Conservation (phyloP, 2,888 invertebrate genomes). For the Labia minor region DNA sequence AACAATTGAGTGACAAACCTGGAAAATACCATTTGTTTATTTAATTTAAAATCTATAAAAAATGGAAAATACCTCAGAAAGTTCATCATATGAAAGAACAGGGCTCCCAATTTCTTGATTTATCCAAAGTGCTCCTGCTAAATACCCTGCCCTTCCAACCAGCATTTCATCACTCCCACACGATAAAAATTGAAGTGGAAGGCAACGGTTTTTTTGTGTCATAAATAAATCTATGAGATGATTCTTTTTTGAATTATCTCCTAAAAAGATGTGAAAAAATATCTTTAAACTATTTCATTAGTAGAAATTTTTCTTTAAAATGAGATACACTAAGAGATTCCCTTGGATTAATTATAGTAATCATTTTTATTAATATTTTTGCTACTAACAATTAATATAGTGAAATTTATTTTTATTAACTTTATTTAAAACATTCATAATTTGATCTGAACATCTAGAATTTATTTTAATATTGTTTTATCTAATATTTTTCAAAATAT, state of each 20-base stretch:
- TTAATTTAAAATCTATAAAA: constrained; percentile 27
- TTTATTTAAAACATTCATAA: too few species aligned
- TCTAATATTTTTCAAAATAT: too few species aligned
- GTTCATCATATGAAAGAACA: constrained; percentile 36
- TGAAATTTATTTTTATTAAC: too few species aligned
- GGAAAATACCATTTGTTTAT: constrained; percentile 38
- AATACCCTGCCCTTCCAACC: constrained; percentile 73
- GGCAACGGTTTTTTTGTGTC: background rate
- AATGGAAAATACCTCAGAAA: constrained; percentile 2
- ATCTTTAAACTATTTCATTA: too few species aligned
- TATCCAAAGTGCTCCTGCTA: constrained; percentile 67
- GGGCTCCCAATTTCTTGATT: constrained; percentile 43
- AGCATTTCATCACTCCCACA: constrained; percentile 63
- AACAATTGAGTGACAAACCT: constrained; percentile 57
- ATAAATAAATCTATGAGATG: background rate
- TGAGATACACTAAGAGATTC: too few species aligned
- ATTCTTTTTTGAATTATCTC: background rate
- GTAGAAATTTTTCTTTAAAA: too few species aligned
- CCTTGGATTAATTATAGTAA: too few species aligned
- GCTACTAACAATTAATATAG: too few species aligned
- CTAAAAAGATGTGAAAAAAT: too few species aligned
- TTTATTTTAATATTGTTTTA: too few species aligned
- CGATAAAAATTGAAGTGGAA: background rate
- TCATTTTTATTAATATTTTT: too few species aligned
- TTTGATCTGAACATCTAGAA: too few species aligned